Evolutionary conservation across 2,888 invertebrate genomes (phyloP), one percentile per base, ranked within the genome.

Genomic region (Monoplex corrugatus): DNA sequence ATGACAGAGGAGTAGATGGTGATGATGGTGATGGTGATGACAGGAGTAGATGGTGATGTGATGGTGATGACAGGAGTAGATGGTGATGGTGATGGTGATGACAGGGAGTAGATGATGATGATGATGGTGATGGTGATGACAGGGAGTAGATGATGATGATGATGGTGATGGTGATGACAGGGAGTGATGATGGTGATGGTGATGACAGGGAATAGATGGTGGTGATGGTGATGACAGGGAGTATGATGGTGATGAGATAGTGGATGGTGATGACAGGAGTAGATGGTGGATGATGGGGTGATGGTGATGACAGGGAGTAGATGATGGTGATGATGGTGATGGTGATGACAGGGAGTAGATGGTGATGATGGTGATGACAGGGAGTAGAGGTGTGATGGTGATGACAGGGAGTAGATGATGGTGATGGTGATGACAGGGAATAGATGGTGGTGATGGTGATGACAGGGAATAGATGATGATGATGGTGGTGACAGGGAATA

Each of bases 221-320:
- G 40, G 40, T 5, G 72, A 72, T 2, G 72, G 38, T 19, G n/a
- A 78, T 75, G 75, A 75, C 35, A 32, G 43, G 40, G 83, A 83
- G 40, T 43, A 83, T n/a, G 13, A n/a, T 80, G 80, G 35, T 80
- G 80, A 80, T 80, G 80, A 80, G 13, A 38, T 35, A 35, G 80
- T 35, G 13, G 80, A 80, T 80, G 80, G 35, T 80, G 80, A 80
- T 80, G n/a, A n/a, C n/a, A n/a, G n/a, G n/a, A n/a, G n/a, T n/a
- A n/a, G 80, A 83, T 44, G 83, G 28, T 83, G 83, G 35, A 35
- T 38, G 40, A 5, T 5, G 28, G 16, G 38, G 28, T 38, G 78
- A 78, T 78, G 78, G 38, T 40, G 78, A 78, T 40, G 38, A 38
- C 32, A n/a, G n/a, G n/a, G n/a, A n/a, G n/a, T n/a, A n/a, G 38